Evolutionary conservation across 2,888 invertebrate species (phyloP).

Genomic region (Isotomurus palustris): DNA sequence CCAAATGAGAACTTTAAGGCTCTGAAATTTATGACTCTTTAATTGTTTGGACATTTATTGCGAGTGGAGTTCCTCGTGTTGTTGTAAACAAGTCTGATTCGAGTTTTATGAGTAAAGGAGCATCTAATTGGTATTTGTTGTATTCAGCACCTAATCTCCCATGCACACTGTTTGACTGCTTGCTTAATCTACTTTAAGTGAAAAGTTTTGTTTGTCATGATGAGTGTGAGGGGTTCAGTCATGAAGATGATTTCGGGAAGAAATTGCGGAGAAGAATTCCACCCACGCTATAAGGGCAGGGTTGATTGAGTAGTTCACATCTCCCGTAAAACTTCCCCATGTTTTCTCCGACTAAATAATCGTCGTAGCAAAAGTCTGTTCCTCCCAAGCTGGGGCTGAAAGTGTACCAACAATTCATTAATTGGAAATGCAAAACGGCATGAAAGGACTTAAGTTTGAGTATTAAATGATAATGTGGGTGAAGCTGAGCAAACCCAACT

Average conservation of each 20-base stretch:
- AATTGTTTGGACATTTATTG: too few relatives aligned
- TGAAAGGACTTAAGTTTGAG: neutral
- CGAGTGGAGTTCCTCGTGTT: too few relatives aligned
- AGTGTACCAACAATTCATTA: neutral
- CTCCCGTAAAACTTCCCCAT: slow-evolving; percentile 15
- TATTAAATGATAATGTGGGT: neutral
- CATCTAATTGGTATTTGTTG: too few relatives aligned
- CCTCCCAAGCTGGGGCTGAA: slow-evolving; percentile 27
- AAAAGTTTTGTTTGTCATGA: too few relatives aligned
- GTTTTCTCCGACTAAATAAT: slow-evolving; percentile 23
- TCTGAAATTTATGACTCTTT: too few relatives aligned
- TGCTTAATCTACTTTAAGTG: too few relatives aligned
- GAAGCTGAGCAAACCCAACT: neutral
- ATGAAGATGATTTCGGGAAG: neutral
- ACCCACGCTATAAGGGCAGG: slow-evolving; percentile 5
- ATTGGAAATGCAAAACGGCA: neutral
- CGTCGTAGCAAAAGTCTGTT: slow-evolving; percentile 19
- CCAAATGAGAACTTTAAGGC: too few relatives aligned
- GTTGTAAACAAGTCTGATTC: too few relatives aligned
- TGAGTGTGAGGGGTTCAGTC: too few relatives aligned
- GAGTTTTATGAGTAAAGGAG: too few relatives aligned
- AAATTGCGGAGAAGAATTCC: slow-evolving; percentile 7
- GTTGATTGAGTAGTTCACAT: slow-evolving; percentile 6
- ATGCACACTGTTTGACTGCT: too few relatives aligned
- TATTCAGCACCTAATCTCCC: too few relatives aligned